A percentile compares a stretch with the other conserved stretches of the same genome.
Conservation (phyloP, 2,797 vertebrate genomes). For the Dallia pectoralis region DNA sequence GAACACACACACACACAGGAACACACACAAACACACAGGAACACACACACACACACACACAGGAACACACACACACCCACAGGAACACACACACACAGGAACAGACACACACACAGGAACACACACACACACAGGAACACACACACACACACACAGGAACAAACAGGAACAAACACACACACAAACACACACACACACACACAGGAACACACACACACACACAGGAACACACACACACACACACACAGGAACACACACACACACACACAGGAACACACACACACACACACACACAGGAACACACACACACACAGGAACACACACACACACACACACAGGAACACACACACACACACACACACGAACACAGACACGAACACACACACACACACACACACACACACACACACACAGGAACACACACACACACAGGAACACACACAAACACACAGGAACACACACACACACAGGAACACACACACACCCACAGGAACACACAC, state of each 20-base stretch:
- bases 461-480: slow-evolving; percentile 7
- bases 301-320: slow-evolving; percentile 1
- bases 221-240: slow-evolving; percentile 6
- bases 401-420: slow-evolving; percentile 11
- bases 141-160: slow-evolving; percentile 5
- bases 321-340: too few species aligned
- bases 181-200: slow-evolving; percentile 34
- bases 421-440: slow-evolving; percentile 11
- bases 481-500: too few species aligned
- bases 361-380: too few species aligned
- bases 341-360: slow-evolving; percentile 26
- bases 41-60: slow-evolving; percentile 26
- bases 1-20: slow-evolving; percentile 6
- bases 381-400: slow-evolving; percentile 4
- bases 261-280: slow-evolving; percentile 6
- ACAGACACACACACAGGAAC: too few species aligned
- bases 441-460: neutral
- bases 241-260: slow-evolving; percentile 34
- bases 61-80: slow-evolving; percentile 1
- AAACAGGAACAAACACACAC: slow-evolving; percentile 2
- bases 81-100: slow-evolving; percentile 6
- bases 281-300: neutral
- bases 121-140: slow-evolving; percentile 8
- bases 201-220: neutral
- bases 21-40: too few species aligned